Evolutionary conservation across 2,888 invertebrate genomes (phyloP), one percentile per base, ranked within the genome.

Genomic region (Caenorhabditis sp.): DNA sequence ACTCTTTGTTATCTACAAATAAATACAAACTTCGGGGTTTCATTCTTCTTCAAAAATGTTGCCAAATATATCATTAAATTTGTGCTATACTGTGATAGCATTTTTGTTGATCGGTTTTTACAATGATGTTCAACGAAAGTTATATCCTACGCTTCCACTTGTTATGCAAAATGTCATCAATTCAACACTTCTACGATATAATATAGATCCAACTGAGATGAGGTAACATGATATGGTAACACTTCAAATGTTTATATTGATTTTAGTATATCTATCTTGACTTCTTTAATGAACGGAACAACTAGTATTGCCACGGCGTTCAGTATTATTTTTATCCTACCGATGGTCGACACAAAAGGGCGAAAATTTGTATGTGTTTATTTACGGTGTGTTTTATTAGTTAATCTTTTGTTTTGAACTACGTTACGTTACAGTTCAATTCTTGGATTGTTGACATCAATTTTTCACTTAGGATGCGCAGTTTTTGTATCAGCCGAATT

Each of bases 341-440:
- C 54, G 4, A 2, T 54, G 2, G 26, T 14, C 12, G 54, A 54
- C 26, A 26, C 10, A 54, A 54, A 26, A 54, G 54, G 54, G 1
- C 17, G 14, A 26, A 54, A 54, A 20, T 54, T 54, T 54, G 54
- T 54, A 12, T 23, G 12, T 26, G 54, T 54, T n/a, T n/a, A 54
- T 14, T 12, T 54, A 21, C 27, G 76, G 78, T 78, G n/a, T n/a
- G n/a, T n/a, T n/a, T n/a, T n/a, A n/a, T n/a, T n/a, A 7, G 8
- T 8, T 21, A 8, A 36, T 10, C 7, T n/a, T n/a, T n/a, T n/a
- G n/a, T n/a, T n/a, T n/a, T n/a, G n/a, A n/a, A n/a, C n/a, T n/a
- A n/a, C n/a, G n/a, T n/a, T n/a, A n/a, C n/a, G n/a, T n/a, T n/a
- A n/a, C n/a, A n/a, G n/a, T n/a, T n/a, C n/a, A n/a, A n/a, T n/a